These are phyloP conservation scores for Cryptus viduatorius DNA, from an alignment of 2,888 invertebrate species.

Conservation along the genomic window DNA sequence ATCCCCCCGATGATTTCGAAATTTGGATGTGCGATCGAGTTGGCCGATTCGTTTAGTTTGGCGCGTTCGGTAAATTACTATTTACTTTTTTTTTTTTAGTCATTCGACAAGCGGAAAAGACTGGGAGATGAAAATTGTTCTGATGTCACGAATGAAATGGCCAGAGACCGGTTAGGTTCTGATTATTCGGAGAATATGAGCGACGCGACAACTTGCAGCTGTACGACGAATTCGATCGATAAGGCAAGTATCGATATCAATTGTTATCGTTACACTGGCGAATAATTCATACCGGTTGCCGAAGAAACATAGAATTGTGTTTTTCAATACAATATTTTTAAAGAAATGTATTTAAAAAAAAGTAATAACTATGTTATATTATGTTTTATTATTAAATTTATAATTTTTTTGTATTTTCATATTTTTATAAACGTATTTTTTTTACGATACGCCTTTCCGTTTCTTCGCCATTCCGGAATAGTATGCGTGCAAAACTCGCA, in stretches of 20 bases:
- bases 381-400: too few relatives aligned
- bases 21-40: not conserved
- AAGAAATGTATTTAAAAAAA: too few relatives aligned
- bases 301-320: too few relatives aligned
- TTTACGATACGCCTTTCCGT: too few relatives aligned
- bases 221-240: slow-evolving; percentile 79
- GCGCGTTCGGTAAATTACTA: not conserved
- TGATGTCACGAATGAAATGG: slow-evolving; percentile 80
- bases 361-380: too few relatives aligned
- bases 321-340: too few relatives aligned
- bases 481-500: slow-evolving; percentile 34
- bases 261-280: not conserved
- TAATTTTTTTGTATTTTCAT: too few relatives aligned
- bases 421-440: too few relatives aligned
- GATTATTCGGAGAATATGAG: slow-evolving; percentile 82
- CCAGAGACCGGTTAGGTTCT: slow-evolving; percentile 80
- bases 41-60: not conserved
- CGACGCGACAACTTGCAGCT: slow-evolving; percentile 82
- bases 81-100: not conserved
- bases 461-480: not conserved
- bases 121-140: slow-evolving; percentile 25
- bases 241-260: slow-evolving; percentile 74
- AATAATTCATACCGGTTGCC: not conserved
- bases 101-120: not conserved
- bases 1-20: slow-evolving; percentile 29